phyloP scores from a whole-genome alignment of 2,797 vertebrate species.

The Etheostoma nigrum region DNA sequence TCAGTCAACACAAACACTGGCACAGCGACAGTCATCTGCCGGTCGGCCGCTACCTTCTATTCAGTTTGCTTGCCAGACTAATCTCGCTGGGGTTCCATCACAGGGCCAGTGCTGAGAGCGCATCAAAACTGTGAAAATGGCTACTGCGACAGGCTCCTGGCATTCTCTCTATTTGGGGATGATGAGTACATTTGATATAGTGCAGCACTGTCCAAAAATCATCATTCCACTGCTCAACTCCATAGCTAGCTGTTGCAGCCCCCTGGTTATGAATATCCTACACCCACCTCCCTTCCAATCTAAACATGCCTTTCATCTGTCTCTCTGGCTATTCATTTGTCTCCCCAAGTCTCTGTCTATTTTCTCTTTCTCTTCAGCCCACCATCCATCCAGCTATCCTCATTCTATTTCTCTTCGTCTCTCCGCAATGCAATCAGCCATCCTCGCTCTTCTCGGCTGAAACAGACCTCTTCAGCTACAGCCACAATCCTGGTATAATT shows the following conservation, averaged over 20 bases:
- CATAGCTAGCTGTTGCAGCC: conserved; percentile 37
- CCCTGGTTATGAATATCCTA: conserved; percentile 55
- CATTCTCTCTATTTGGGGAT: conserved; percentile 65
- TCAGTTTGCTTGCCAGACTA: conserved; percentile 64
- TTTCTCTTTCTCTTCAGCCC: conserved; percentile 30
- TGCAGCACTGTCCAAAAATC: conserved; percentile 61
- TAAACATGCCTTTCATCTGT: conserved; percentile 63
- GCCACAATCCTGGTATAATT: conserved; percentile 51
- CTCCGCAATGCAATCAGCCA: conserved; percentile 58
- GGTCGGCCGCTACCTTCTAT: conserved; percentile 53
- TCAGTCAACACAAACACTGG: conserved; percentile 76
- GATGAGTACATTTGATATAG: conserved; percentile 74
- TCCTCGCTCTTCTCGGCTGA: conserved; percentile 45
- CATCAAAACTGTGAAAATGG: conserved; percentile 71
- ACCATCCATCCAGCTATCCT: conserved; percentile 28
- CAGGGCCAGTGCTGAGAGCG: conserved; percentile 55
- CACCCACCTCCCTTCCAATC: conserved; percentile 60
- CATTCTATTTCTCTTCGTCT: conserved; percentile 48
- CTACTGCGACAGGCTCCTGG: conserved; percentile 70
- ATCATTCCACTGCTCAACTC: conserved; percentile 52
- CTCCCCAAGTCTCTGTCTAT: conserved; percentile 13
- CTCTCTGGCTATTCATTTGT: conserved; percentile 24
- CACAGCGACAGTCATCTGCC: conserved; percentile 67
- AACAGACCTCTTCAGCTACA: conserved; percentile 54
- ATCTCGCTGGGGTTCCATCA: conserved; percentile 74